Evolutionary conservation across 2,113 vertebrate species (phyloP), one percentile per base, ranked within the genome.

Genomic region (Phaethon lepturus): DNA sequence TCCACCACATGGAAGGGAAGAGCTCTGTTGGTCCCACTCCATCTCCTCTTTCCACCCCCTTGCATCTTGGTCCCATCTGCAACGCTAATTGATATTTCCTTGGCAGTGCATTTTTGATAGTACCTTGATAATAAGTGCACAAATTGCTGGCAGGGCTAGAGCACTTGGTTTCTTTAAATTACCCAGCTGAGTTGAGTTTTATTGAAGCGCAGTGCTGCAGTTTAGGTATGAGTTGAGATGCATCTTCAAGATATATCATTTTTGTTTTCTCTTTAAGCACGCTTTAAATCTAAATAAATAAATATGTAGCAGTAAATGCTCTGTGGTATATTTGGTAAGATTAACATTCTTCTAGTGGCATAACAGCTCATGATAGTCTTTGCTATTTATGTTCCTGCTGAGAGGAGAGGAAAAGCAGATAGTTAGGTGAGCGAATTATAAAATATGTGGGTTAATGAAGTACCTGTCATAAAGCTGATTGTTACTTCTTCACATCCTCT

Each of bases 211-310:
- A 86, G 11, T 55, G 28, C 55, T 94, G 33, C 68, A 88, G 35
- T 93, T 83, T 47, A 67, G 44, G 26, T 74, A 68, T 71, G 35
- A 38, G 31, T 62, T 71, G 64, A 96, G 76, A 74, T 77, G n/a
- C 29, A 71, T 80, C 67, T 88, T 80, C 73, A 86, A 58, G 59
- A 73, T 88, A 18, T 1, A 88, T 83, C 0, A 0, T 2, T 82
- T 97, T 89, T 91, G 53, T 88, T 85, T 93, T 78, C 69, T 66
- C 38, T 85, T 96, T 90, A 93, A 93, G 93, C 75, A 63, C 3
- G 5, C 40, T 93, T 68, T 86, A 88, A 95, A 94, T 93, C 72
- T 91, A 93, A 96, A 96, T 96, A 97, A 95, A 94, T 90, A 92
- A 88, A 92, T 96, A 91, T 28, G 45, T 71, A 92, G 52, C 82